A percentile compares a stretch with the other conserved stretches of the same genome.
Evolutionary conservation across 2,888 invertebrate species (phyloP).

Genomic region (Druceiella hillmani): DNA sequence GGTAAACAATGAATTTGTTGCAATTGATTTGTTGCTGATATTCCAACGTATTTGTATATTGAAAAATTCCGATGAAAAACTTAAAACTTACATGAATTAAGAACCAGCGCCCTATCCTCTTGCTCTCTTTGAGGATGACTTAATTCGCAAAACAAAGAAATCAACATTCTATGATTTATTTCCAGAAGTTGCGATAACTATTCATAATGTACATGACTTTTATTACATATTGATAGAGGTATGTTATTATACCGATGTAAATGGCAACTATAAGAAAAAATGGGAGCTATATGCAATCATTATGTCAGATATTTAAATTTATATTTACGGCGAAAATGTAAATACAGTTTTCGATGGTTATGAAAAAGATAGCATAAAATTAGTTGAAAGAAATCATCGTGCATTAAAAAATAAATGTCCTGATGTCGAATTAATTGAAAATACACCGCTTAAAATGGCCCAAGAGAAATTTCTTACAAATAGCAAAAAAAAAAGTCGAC

Average conservation of each 20-base stretch:
- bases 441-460: constrained; percentile 15
- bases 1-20: constrained; percentile 13
- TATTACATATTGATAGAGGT: constrained; percentile 15
- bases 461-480: constrained; percentile 18
- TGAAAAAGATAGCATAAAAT: constrained; percentile 13
- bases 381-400: constrained; percentile 14
- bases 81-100: constrained; percentile 12
- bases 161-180: constrained; percentile 16
- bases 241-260: constrained; percentile 16
- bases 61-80: constrained; percentile 12
- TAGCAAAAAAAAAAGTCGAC: constrained; percentile 16
- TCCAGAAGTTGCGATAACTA: too few species aligned
- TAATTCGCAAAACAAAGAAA: constrained; percentile 14
- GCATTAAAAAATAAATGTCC: constrained; percentile 10
- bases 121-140: too few species aligned
- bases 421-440: constrained; percentile 14
- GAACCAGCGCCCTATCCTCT: constrained; percentile 16
- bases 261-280: constrained; percentile 18
- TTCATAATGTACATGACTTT: constrained; percentile 12
- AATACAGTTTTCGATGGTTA: constrained; percentile 15
- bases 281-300: constrained; percentile 13
- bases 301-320: constrained; percentile 14
- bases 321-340: constrained; percentile 11
- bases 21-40: constrained; percentile 14
- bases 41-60: constrained; percentile 17